Evolutionary conservation across 2,797 vertebrate species (phyloP), one percentile per base, ranked within the genome.

Genomic region (Lutjanus campechanus): DNA sequence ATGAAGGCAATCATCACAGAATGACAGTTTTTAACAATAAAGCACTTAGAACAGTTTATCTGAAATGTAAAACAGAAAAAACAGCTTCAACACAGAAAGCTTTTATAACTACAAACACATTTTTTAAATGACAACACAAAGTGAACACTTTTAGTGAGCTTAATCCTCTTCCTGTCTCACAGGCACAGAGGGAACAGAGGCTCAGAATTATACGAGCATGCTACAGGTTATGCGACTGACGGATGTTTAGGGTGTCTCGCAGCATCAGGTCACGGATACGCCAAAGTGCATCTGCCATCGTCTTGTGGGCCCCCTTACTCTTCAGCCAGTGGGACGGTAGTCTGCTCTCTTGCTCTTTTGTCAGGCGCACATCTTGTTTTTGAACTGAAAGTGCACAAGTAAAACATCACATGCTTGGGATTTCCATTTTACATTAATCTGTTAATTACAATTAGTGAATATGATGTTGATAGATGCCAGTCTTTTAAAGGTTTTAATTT

Each of bases 251-350:
- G 8, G 98, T 98, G 94, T 99, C 98, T 60, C 97, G 96, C 73
- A 99, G 96, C 98, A 99, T 99, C 85, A 99, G 94, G 93, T 99
- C 98, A 73, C 98, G 97, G 71, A 99, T 96, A 41, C 98, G 96
- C 98, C 98, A 99, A 55, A 99, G 89, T 4, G 98, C 98, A 62
- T 99, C 98, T 0, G 98, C 97, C 98, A 99, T 99, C 10, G 98
- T 99, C 83, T 96, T 98, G 88, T 99, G 98, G 66, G 98, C 98
- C 2, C 98, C 98, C 91, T 99, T 99, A 85, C 98, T 99, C 89
- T 98, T 99, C 90, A 99, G 88, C 98, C 98, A 99, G 85, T 99
- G 98, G 7, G 97, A 97, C 7, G 98, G 98, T n/a, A 99, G 96
- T 44, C 97, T 95, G 91, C 98, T 97, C 90, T 99, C 98, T 73